These are phyloP conservation scores for Toxotes chatareus DNA, from an alignment of 2,113 vertebrate species.

Conservation along the genomic window DNA sequence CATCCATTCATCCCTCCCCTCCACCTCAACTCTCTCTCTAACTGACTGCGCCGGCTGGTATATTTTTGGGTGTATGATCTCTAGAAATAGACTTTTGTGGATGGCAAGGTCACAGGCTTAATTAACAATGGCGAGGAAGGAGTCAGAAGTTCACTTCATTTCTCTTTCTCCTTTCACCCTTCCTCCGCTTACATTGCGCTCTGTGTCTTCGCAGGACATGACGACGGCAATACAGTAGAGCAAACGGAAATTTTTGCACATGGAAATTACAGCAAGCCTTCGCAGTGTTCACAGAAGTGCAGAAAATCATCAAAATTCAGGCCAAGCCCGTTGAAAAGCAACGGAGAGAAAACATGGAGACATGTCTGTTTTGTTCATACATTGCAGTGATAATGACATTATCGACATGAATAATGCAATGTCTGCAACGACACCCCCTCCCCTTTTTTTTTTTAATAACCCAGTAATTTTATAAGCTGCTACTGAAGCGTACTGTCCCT, in stretches of 20 bases:
- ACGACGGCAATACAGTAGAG: not conserved
- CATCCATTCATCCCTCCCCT: conserved; percentile 21
- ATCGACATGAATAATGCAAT: conserved; percentile 80
- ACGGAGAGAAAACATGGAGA: conserved; percentile 20
- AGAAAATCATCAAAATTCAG: conserved; percentile 69
- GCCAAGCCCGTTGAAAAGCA: conserved; percentile 61
- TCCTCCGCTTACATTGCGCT: not conserved
- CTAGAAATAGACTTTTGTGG: conserved; percentile 68
- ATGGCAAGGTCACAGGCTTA: conserved; percentile 77
- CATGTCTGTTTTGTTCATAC: conserved; percentile 41
- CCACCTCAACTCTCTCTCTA: conserved; percentile 28
- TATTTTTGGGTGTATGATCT: conserved; percentile 70
- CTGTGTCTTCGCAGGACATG: not conserved
- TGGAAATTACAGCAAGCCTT: conserved; percentile 6
- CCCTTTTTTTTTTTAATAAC: conserved; percentile 16
- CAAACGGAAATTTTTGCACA: not conserved
- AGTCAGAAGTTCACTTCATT: conserved; percentile 67
- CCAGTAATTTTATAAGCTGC: conserved; percentile 47
- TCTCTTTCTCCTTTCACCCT: conserved; percentile 29
- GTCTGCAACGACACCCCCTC: conserved; percentile 31
- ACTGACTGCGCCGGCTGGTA: conserved; percentile 47
- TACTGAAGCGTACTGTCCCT: conserved; percentile 41
- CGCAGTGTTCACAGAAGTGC: conserved; percentile 4
- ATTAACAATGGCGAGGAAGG: conserved; percentile 74
- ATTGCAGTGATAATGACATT: conserved; percentile 78